phyloP scores from a whole-genome alignment of 2,888 invertebrate genomes.

The Drosophila macrothrix region DNA sequence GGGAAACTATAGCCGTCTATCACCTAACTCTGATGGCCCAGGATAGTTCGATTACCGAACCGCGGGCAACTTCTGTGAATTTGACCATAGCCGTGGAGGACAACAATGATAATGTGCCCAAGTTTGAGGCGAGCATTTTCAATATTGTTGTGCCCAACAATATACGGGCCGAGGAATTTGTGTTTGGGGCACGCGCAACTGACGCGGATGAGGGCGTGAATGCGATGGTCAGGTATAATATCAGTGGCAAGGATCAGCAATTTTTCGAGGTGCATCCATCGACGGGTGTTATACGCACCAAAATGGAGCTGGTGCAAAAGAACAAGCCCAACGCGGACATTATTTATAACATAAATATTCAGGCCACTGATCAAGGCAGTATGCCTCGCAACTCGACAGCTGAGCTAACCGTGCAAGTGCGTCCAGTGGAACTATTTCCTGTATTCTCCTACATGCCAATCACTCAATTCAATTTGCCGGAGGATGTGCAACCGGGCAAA shows the following conservation, averaged over 20 bases:
- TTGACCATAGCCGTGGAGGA: constrained; percentile 92
- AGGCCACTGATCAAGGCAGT: constrained; percentile 92
- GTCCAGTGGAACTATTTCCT: constrained; percentile 92
- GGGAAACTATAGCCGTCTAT: constrained; percentile 92
- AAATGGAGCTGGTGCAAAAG: constrained; percentile 86
- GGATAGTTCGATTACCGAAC: constrained; percentile 94
- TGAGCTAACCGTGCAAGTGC: constrained; percentile 91
- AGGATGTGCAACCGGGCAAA: constrained; percentile 92
- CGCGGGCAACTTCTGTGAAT: constrained; percentile 92
- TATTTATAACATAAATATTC: constrained; percentile 90
- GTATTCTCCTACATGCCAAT: constrained; percentile 90
- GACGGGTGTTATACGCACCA: constrained; percentile 95
- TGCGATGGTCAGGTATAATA: constrained; percentile 91
- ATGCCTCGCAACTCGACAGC: constrained; percentile 89
- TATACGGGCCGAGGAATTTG: constrained; percentile 92
- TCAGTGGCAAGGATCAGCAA: constrained; percentile 91
- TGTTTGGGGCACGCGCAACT: constrained; percentile 94
- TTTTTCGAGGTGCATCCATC: constrained; percentile 91
- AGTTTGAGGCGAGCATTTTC: constrained; percentile 90
- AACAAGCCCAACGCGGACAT: constrained; percentile 86
- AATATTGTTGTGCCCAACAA: constrained; percentile 93
- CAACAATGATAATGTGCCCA: constrained; percentile 94
- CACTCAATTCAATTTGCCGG: constrained; percentile 91
- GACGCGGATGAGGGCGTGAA: constrained; percentile 94
- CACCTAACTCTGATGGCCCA: constrained; percentile 94